Evolutionary conservation across 30 jellyfish, hydroid and myxozoan species (phyloP).

Genomic region (Phacellophora camtschatica): DNA sequence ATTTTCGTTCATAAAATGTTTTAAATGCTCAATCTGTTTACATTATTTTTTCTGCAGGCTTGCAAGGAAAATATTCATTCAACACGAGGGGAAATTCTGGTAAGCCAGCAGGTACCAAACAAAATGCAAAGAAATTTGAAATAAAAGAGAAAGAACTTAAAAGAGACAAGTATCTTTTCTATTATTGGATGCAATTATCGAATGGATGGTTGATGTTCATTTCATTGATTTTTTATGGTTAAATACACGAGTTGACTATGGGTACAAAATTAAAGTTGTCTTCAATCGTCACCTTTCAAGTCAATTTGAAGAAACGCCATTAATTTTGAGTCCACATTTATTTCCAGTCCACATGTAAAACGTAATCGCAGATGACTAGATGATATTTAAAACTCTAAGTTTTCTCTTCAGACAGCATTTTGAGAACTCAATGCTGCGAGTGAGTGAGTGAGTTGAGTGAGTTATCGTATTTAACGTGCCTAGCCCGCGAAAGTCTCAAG

Average conservation of each 20-base stretch:
- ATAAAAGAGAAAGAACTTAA: not conserved
- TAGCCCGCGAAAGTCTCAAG: no score
- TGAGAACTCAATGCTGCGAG: not conserved
- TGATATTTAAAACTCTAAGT: no score
- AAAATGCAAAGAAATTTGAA: not conserved
- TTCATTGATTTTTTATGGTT: not conserved
- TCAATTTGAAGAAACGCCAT: no score
- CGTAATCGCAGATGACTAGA: no score
- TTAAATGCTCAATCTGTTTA: not conserved
- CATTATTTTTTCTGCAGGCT: not conserved
- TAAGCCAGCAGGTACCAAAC: not conserved
- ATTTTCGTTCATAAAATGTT: not conserved
- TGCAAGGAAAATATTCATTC: slow-evolving; percentile 33
- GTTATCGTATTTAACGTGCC: no score
- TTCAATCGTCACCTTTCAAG: not conserved
- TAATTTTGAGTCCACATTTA: not conserved
- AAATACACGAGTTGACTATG: not conserved
- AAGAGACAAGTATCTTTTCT: slow-evolving; percentile 48
- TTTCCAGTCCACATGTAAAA: not conserved
- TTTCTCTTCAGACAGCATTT: no score
- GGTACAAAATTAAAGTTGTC: not conserved
- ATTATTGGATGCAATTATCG: not conserved
- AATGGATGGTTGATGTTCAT: not conserved
- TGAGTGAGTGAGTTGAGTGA: not conserved
- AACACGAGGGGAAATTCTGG: not conserved